These are phyloP conservation scores for Pagetopsis macropterus DNA, from an alignment of 2,797 vertebrate genomes.

Conservation along the genomic window DNA sequence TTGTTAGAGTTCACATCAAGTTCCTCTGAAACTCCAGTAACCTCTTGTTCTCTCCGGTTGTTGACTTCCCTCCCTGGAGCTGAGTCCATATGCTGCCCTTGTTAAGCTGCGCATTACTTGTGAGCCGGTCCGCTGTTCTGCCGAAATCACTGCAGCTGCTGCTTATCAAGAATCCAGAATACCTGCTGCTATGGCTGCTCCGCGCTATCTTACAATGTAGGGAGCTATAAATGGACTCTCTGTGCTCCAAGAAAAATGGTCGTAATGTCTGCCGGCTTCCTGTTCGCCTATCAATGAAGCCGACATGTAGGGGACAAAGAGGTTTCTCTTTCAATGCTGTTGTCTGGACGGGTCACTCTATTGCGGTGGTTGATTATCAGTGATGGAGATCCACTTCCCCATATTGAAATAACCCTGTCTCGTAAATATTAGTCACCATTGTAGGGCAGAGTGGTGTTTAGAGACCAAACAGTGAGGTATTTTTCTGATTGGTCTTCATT, in stretches of 20 bases:
- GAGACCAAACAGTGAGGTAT: too few relatives aligned
- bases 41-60: constrained; percentile 16
- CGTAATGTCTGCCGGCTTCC: constrained; percentile 23
- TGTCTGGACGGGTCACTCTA: not conserved
- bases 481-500: constrained; percentile 2
- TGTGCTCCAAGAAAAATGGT: constrained; percentile 20
- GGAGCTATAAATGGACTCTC: constrained; percentile 23
- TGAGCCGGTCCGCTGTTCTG: constrained; percentile 19
- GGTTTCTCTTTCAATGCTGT: constrained; percentile 10
- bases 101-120: constrained; percentile 37
- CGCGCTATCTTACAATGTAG: constrained; percentile 19
- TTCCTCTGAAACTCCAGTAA: constrained; percentile 7
- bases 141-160: constrained; percentile 48
- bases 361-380: constrained; percentile 6
- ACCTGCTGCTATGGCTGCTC: constrained; percentile 8
- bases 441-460: too few relatives aligned
- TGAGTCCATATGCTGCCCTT: constrained; percentile 37
- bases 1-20: not conserved
- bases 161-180: constrained; percentile 28
- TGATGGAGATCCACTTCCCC: not conserved
- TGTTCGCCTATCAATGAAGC: constrained; percentile 29
- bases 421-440: not conserved
- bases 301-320: constrained; percentile 7
- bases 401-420: constrained; percentile 3
- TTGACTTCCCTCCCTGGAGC: constrained; percentile 22